Evolutionary conservation across 2,797 vertebrate genomes (phyloP), one percentile per base, ranked within the genome.

Genomic region (Sibirionetta formosa): DNA sequence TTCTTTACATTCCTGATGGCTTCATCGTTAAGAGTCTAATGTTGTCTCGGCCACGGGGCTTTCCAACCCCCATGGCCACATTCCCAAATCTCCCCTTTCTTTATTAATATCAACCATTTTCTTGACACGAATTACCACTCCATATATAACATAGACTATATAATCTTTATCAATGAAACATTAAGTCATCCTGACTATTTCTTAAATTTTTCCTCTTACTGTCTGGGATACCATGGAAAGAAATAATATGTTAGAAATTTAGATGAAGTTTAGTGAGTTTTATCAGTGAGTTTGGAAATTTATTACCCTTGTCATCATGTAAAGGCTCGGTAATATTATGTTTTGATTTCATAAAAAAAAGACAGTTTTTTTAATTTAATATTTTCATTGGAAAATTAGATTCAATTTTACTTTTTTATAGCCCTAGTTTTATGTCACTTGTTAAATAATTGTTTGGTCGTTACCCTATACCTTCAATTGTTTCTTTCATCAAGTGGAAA

Each of bases 301-400:
- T 77, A 22, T 81, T 86, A 33, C 20, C 3, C 53, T 56, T n/a
- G 7, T 14, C 22, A 38, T 51, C n/a, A 46, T 11, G 3, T 42
- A 70, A 83, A 90, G 9, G 0, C 1, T 69, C 22, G 8, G 1
- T 33, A 63, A 40, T 40, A n/a, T 16, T 36, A 35, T 24, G 0
- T 35, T 90, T 80, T 77, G 4, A 16, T 76, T 72, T 17, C 8
- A 23, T 36, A 68, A 2, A 36, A 36, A 36, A 65, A 65, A 15
- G 2, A n/a, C 1, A 51, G 0, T 33, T 94, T 84, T 7, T 2
- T n/a, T 44, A 35, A 27, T 61, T 87, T 56, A 26, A 19, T 64
- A 20, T 38, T 85, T 31, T 50, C 9, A 17, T 7, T 70, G 6
- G 5, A 11, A 73, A 2, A 77, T 53, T 0, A 18, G 9, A 58